phyloP scores from a whole-genome alignment of 2,888 invertebrate species.

The Crepidodera aurea region DNA sequence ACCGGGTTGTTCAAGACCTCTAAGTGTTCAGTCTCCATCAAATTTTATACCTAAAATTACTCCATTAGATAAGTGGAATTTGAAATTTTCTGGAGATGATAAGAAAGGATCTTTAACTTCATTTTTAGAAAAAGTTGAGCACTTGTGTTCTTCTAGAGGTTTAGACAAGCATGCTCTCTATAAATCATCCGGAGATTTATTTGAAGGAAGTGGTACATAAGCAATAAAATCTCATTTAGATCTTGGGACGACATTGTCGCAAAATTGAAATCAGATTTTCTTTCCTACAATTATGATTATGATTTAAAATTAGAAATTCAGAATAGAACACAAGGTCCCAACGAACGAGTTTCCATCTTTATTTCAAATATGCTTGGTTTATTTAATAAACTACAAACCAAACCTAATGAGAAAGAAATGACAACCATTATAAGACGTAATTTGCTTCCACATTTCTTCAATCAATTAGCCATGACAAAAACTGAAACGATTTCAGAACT shows the following conservation, averaged over 20 bases:
- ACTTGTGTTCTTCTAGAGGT: constrained; percentile 11
- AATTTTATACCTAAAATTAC: no score
- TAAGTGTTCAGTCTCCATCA: no score
- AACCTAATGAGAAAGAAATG: constrained; percentile 1
- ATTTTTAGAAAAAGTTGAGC: constrained; percentile 25
- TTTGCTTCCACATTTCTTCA: constrained; percentile 16
- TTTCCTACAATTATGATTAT: constrained; percentile 23
- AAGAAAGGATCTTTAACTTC: constrained; percentile 24
- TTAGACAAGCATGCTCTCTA: constrained; percentile 19
- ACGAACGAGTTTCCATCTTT: no score
- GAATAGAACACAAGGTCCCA: constrained; percentile 17
- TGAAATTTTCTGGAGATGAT: constrained; percentile 12
- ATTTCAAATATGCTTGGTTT: constrained; percentile 2
- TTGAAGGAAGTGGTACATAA: constrained; percentile 24
- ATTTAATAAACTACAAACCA: constrained; percentile 11
- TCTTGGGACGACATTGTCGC: no score
- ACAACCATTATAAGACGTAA: constrained; percentile 19
- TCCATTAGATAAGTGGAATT: constrained; percentile 28
- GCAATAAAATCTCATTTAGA: constrained; percentile 15
- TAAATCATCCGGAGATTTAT: constrained; percentile 22
- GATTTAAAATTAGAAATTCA: constrained; percentile 20
- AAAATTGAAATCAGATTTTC: constrained; percentile 22
- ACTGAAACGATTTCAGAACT: constrained; percentile 13
- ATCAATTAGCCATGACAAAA: constrained; percentile 9
- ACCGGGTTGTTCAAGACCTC: no score